A percentile compares a stretch with the other conserved stretches of the same genome.
Evolutionary conservation across 92 coral and sea anemone genomes (phyloP).

Genomic region (Ricordea florida): DNA sequence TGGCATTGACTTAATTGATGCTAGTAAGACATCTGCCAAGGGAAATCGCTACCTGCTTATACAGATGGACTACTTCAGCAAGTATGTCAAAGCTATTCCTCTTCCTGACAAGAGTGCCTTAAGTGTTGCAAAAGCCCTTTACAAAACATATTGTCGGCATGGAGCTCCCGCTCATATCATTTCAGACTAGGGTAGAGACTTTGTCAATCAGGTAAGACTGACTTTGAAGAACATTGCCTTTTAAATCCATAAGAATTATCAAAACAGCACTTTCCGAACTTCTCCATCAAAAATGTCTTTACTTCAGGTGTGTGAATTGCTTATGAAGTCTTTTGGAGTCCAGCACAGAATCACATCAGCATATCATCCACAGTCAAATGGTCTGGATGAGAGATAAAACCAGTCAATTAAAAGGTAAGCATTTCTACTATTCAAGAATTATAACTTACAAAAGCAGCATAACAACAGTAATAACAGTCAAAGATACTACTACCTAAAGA

Average conservation of each 20-base stretch:
- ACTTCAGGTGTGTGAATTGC: too few relatives aligned
- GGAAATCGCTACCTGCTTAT: conserved; percentile 62
- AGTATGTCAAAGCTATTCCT: conserved; percentile 66
- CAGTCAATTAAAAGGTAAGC: conserved; percentile 53
- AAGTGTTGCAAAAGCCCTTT: conserved; percentile 61
- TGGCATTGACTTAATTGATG: conserved; percentile 71
- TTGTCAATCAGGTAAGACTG: conserved; percentile 62
- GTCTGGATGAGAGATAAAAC: conserved; percentile 61
- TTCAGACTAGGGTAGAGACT: conserved; percentile 78
- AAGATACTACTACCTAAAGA: background rate
- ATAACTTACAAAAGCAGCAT: background rate
- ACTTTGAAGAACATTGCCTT: background rate
- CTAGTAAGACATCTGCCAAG: conserved; percentile 38
- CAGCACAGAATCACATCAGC: conserved; percentile 59
- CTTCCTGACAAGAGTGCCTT: conserved; percentile 59
- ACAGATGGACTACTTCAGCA: conserved; percentile 66
- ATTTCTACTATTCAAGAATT: background rate
- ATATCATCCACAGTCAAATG: conserved; percentile 63
- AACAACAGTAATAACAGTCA: background rate
- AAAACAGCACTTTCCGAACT: background rate
- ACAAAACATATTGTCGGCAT: conserved; percentile 58
- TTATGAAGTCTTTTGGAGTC: conserved; percentile 34
- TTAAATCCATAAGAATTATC: background rate
- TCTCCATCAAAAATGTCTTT: too few relatives aligned
- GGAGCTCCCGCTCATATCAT: conserved; percentile 77